These are phyloP conservation scores for Agrochola macilenta DNA, from an alignment of 2,888 invertebrate genomes.

Conservation along the genomic window DNA sequence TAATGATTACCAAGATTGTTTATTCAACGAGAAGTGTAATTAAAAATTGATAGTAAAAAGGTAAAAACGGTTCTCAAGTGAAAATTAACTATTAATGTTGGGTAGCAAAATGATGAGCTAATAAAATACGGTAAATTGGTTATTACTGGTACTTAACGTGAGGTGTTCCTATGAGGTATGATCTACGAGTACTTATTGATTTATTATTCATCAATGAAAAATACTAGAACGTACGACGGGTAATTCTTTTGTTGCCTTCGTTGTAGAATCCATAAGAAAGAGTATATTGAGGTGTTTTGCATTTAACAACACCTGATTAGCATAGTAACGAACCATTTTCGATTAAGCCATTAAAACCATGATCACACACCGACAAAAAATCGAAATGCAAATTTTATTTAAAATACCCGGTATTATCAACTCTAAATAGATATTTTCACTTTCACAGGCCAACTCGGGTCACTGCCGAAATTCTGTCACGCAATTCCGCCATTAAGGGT, in stretches of 20 bases:
- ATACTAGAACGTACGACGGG: neutral
- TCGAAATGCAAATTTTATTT: slow-evolving; percentile 22
- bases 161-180: neutral
- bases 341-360: slow-evolving; percentile 47
- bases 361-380: slow-evolving; percentile 25
- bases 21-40: slow-evolving; percentile 45
- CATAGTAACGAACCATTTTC: slow-evolving; percentile 7
- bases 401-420: slow-evolving; percentile 69
- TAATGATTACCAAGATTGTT: slow-evolving; percentile 52
- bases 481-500: slow-evolving; percentile 90
- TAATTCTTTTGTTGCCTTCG: no score
- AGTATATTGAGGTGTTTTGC: neutral
- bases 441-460: slow-evolving; percentile 88
- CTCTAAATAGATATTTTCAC: slow-evolving; percentile 87
- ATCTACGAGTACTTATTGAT: neutral
- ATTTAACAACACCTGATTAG: slow-evolving; percentile 1
- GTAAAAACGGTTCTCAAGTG: slow-evolving; percentile 38
- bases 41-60: slow-evolving; percentile 42
- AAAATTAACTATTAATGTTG: slow-evolving; percentile 23
- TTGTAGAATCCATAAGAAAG: neutral
- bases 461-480: slow-evolving; percentile 91
- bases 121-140: slow-evolving; percentile 20
- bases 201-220: neutral
- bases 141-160: neutral
- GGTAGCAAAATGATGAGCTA: slow-evolving; percentile 14